Evolutionary conservation across 1,140 invertebrate species (phyloP).

Genomic region (Cataglyphis hispanica): DNA sequence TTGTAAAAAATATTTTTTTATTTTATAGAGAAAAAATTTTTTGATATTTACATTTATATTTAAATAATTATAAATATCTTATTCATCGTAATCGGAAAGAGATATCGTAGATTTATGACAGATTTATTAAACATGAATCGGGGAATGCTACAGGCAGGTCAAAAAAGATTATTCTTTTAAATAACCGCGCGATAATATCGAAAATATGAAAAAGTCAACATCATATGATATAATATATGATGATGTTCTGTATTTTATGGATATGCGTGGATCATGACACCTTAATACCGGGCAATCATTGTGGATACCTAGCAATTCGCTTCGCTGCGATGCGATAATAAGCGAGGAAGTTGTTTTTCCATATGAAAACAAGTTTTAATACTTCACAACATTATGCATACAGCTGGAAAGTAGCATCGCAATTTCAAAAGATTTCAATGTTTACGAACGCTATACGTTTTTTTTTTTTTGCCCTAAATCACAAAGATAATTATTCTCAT

Average conservation of each 20-base stretch:
- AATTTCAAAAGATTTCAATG: constrained; percentile 35
- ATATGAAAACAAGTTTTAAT: constrained; percentile 36
- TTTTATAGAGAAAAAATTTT: neutral
- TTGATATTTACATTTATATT: neutral
- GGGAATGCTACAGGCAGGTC: neutral
- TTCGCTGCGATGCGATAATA: constrained; percentile 48
- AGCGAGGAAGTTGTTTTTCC: constrained; percentile 21
- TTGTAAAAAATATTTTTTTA: neutral
- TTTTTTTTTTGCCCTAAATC: neutral
- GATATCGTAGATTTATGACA: neutral
- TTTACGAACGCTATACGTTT: constrained; percentile 16
- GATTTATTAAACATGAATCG: neutral
- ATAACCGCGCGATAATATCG: constrained; percentile 9
- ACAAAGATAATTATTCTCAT: constrained; percentile 17
- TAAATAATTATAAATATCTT: constrained; percentile 5
- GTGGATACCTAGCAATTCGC: constrained; percentile 32
- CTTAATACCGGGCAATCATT: constrained; percentile 30
- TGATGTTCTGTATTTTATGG: neutral
- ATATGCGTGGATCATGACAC: constrained; percentile 9
- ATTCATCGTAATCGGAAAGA: neutral
- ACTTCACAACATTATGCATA: constrained; percentile 11
- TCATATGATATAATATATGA: constrained; percentile 8
- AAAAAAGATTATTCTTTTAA: neutral
- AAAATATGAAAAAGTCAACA: neutral
- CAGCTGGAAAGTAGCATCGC: constrained; percentile 1